phyloP scores from a whole-genome alignment of 2,113 vertebrate species.

The Sphyrna mokarran region DNA sequence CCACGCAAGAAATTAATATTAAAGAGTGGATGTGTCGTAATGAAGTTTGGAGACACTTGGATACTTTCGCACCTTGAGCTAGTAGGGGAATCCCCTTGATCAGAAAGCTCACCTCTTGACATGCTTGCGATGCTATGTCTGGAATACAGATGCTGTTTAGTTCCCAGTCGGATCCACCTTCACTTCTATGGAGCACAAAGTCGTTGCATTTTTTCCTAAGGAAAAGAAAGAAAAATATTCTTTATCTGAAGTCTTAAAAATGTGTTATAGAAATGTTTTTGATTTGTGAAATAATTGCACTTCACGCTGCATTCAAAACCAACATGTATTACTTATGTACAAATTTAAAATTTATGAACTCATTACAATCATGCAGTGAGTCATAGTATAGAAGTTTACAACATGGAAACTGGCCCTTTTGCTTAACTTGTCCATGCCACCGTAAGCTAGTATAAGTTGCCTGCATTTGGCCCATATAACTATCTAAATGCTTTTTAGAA shows the following conservation, averaged over 20 bases:
- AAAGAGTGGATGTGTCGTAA: constrained; percentile 10
- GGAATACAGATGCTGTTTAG: not conserved
- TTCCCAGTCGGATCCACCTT: not conserved
- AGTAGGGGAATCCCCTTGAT: not conserved
- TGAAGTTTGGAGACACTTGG: constrained; percentile 16
- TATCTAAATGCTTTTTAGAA: no score
- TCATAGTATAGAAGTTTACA: no score
- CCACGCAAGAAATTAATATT: constrained; percentile 19
- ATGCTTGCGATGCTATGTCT: not conserved
- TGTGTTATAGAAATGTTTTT: not conserved
- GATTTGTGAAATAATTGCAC: not conserved
- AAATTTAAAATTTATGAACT: not conserved
- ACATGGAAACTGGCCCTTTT: no score
- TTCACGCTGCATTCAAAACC: not conserved
- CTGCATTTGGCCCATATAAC: no score
- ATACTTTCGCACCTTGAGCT: not conserved
- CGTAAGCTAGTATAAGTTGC: no score
- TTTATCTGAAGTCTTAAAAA: not conserved
- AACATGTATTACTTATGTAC: not conserved
- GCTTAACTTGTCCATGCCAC: no score
- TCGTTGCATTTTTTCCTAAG: constrained; percentile 11
- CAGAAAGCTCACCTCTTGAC: constrained; percentile 34
- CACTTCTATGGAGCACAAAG: not conserved
- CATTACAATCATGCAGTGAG: no score
- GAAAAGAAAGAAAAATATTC: not conserved